Evolutionary conservation across 2,113 vertebrate genomes (phyloP).

Genomic region (Hippocampus barbouri): DNA sequence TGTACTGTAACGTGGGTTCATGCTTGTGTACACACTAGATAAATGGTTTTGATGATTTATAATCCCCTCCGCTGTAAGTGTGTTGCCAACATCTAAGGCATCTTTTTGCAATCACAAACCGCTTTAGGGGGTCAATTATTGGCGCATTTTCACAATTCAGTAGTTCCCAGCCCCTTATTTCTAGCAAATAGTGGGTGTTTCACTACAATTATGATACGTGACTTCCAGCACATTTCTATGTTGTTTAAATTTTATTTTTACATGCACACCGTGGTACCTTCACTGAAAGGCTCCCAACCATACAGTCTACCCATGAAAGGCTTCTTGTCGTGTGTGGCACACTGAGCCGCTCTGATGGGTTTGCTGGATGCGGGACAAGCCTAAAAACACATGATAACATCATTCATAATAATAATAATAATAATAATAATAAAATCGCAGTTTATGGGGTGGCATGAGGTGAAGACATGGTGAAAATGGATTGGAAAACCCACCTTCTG

Average conservation of each 20-base stretch:
- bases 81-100: not conserved
- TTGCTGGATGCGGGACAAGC: constrained; percentile 82
- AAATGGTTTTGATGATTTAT: no score
- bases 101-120: not conserved
- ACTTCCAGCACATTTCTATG: not conserved
- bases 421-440: no score
- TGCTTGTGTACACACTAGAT: no score
- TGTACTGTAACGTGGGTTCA: no score
- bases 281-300: constrained; percentile 93
- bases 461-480: not conserved
- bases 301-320: constrained; percentile 95
- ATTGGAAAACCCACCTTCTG: not conserved
- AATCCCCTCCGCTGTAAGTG: not conserved
- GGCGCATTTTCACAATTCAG: no score
- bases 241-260: not conserved
- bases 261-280: constrained; percentile 62
- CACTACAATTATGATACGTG: no score
- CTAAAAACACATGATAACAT: constrained; percentile 62
- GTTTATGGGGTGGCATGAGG: no score
- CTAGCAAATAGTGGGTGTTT: no score
- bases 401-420: not conserved
- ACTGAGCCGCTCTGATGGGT: constrained; percentile 85
- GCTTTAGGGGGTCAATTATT: no score
- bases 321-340: constrained; percentile 89
- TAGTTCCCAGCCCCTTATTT: no score